Evolutionary conservation across 1,140 invertebrate species (phyloP), one percentile per base, ranked within the genome.

Genomic region (Pomacea maculata): DNA sequence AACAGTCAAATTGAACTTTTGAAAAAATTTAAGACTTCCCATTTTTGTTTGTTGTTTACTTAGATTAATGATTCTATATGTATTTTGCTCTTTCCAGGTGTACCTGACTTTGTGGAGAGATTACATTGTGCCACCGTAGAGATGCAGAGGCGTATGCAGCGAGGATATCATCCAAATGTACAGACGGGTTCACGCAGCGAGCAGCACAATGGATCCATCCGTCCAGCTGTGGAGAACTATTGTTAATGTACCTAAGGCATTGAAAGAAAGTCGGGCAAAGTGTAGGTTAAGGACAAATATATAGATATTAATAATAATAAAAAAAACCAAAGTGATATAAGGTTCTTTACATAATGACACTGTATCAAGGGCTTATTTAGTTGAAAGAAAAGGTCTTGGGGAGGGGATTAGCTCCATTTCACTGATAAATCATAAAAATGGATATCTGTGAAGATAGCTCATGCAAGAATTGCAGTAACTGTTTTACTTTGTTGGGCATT

Each of bases 101-200:
- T 88, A 21, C 87, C 87, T 68, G 85, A 84, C 29, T 88, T 88
- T 83, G 84, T 88, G 52, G 82, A 88, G 21, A 84, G 86, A 63
- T 79, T 88, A 67, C 87, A 88, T 68, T 57, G 80, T 14, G 86
- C 87, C n/a, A 85, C 87, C 8, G 82, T 81, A 71, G 80, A 73
- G 15, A 76, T 87, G 25, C 83, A 86, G 17, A 77, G 85, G 61
- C 79, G 80, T 29, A 82, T 76, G 71, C 55, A 75, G 29, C 5
- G 14, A 45, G 75, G 75, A 8, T 78, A 78, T 52, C 55, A 65
- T 55, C 75, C 75, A 15, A 78, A 72, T 54, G 19, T 72, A 17
- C 71, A 72, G 29, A 54, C 54, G 8, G 19, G 34, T 19, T 72
- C 71, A 7, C n/a, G 54, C 17, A 72, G 29, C 29, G 17, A 34